Base-by-base conservation (phyloP, 1,140 invertebrate genomes). In the Neodiprion fabricii region DNA sequence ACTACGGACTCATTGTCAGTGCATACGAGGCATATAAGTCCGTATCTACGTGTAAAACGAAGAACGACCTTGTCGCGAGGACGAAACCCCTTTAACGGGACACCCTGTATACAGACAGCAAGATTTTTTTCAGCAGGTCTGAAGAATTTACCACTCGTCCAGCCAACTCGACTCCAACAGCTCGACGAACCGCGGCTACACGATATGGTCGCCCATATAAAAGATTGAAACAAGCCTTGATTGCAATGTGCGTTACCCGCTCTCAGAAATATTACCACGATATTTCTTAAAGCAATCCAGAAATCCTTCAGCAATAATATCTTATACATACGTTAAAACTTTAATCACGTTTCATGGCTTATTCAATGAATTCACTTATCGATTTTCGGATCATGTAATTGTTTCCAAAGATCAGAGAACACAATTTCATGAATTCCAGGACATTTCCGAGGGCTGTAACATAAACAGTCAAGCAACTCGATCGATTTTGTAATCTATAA, bases 71-170 rank as follows among this genome's bases (percentile, higher is more conserved):
- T 61, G 53, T 61, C 53, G 53, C 53, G 53, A 61, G 53, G 53
- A 14, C 53, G 11, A 61, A 61, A 61, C 53, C 53, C 53, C 53
- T 61, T 61, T 61, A 12, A 17, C 53, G 11, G 53, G 53, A 61
- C 53, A 61, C 53, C 53, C 53, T 61, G n/a, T 61, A 61, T 9
- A 61, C n/a, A 12, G 53, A 17, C 53, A 17, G 53, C 53, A 61
- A 17, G 53, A 61, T 61, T 61, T 61, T 53, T 40, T 40, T 40
- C n/a, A 61, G 53, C 53, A 14, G 11, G n/a, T 9, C 53, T 61
- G 53, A 61, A 61, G 53, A 61, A 61, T 61, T 61, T 61, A 9
- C 53, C 53, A 61, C 53, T 61, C 53, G 53, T 61, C 53, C 53
- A 61, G 53, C 53, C 53, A 61, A 17, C 53, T 61, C 28, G 28